phyloP scores from a whole-genome alignment of 2,888 invertebrate species.

The Pachycephus smyrnensis region DNA sequence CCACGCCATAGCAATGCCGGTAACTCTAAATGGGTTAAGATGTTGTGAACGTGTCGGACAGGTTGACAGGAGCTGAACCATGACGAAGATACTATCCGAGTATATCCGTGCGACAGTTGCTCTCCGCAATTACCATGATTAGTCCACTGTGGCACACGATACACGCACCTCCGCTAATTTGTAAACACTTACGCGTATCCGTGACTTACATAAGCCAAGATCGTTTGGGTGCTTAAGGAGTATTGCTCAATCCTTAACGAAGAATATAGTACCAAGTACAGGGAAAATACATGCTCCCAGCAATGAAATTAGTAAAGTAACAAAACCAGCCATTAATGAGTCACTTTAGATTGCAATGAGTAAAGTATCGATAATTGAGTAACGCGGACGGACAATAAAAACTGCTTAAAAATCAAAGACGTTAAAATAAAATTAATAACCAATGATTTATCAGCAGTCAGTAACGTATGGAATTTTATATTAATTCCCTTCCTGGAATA shows the following conservation, averaged over 20 bases:
- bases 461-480: background rate
- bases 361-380: background rate
- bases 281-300: background rate
- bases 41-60: conserved; percentile 55
- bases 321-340: background rate
- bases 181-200: conserved; percentile 50
- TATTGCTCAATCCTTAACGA: background rate
- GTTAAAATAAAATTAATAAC: background rate
- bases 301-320: background rate
- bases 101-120: conserved; percentile 45
- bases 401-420: background rate
- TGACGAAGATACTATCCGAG: conserved; percentile 60
- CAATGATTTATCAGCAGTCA: background rate
- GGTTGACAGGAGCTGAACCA: conserved; percentile 64
- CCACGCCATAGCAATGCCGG: background rate
- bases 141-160: conserved; percentile 33
- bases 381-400: background rate
- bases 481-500: background rate
- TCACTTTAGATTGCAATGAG: background rate
- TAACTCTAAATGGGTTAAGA: conserved; percentile 48
- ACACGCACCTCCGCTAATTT: conserved; percentile 58
- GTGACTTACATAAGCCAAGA: conserved; percentile 22
- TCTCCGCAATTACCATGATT: conserved; percentile 63
- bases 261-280: background rate
- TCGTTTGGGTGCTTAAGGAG: background rate